Percentiles rank a stretch among this genome's conserved stretches.
Evolutionary conservation across 2,888 invertebrate species (phyloP).

Genomic region (Antheraea yamamai): DNA sequence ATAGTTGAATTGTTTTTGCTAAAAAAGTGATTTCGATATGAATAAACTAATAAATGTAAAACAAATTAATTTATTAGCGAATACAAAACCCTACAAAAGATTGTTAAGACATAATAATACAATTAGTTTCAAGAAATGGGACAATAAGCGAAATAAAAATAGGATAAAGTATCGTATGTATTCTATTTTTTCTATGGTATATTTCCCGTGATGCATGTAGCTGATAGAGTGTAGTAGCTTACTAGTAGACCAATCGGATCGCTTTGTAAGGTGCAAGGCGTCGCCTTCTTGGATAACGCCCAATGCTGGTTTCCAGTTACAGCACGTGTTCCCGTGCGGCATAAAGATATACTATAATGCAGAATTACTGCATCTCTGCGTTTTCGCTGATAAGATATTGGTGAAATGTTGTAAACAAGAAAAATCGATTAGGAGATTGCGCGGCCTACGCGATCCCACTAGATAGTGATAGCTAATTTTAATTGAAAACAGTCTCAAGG

Average conservation of each 20-base stretch:
- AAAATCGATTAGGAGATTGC: background rate
- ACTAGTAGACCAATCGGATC: background rate
- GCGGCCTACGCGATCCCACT: background rate
- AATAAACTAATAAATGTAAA: no score
- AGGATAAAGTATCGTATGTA: no score
- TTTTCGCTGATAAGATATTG: background rate
- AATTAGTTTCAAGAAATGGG: background rate
- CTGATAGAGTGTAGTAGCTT: background rate
- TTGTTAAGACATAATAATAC: background rate
- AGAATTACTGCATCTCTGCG: background rate
- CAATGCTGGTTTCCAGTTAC: background rate
- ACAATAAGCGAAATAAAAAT: background rate
- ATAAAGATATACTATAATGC: background rate
- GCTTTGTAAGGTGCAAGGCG: background rate
- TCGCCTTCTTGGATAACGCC: background rate
- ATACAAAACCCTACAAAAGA: background rate
- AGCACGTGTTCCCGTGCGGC: background rate
- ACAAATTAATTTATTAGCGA: background rate
- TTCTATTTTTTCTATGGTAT: no score
- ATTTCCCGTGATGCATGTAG: no score
- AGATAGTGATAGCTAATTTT: background rate
- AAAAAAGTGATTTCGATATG: no score
- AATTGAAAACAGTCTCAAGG: conserved; percentile 6
- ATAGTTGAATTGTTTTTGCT: no score
- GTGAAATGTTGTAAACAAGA: background rate